These are phyloP conservation scores for Drosophila gunungcola DNA, from an alignment of 1,140 invertebrate genomes.

Conservation along the genomic window DNA sequence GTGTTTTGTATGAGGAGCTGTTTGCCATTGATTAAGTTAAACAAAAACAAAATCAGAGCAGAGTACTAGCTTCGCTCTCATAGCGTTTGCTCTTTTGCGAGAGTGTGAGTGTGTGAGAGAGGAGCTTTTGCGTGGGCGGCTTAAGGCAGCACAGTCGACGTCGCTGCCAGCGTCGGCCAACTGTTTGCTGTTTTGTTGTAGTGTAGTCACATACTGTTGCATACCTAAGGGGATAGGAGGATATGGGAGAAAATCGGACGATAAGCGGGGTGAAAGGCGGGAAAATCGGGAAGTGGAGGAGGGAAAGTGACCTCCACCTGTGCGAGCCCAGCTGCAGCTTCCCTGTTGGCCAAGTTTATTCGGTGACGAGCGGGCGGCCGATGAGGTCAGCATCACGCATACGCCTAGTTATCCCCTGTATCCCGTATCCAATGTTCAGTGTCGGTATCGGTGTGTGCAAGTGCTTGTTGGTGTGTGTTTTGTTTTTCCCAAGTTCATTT, in stretches of 20 bases:
- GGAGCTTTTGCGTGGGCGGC: constrained; percentile 76
- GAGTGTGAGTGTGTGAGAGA: constrained; percentile 8
- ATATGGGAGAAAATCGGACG: background rate
- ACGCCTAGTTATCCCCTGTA: constrained; percentile 14
- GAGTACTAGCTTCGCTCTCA: constrained; percentile 9
- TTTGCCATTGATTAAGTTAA: constrained; percentile 11
- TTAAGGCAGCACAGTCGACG: constrained; percentile 50
- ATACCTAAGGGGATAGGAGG: constrained; percentile 66
- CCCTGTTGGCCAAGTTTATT: constrained; percentile 39
- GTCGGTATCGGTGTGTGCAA: background rate
- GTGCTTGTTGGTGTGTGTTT: constrained; percentile 9
- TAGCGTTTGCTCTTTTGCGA: constrained; percentile 6
- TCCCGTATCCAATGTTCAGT: background rate
- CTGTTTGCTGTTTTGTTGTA: constrained; percentile 76
- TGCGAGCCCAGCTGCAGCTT: constrained; percentile 45
- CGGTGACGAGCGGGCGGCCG: constrained; percentile 62
- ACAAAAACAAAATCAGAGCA: constrained; percentile 28
- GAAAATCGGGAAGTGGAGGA: background rate
- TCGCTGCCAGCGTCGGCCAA: constrained; percentile 62
- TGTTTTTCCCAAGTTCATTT: constrained; percentile 50
- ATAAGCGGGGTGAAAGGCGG: background rate
- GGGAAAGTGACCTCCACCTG: constrained; percentile 23
- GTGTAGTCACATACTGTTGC: constrained; percentile 68
- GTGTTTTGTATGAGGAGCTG: constrained; percentile 4
- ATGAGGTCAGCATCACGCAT: constrained; percentile 59